Conservation (phyloP, 92 coral and sea anemone species). For the Parazoanthus swiftii region DNA sequence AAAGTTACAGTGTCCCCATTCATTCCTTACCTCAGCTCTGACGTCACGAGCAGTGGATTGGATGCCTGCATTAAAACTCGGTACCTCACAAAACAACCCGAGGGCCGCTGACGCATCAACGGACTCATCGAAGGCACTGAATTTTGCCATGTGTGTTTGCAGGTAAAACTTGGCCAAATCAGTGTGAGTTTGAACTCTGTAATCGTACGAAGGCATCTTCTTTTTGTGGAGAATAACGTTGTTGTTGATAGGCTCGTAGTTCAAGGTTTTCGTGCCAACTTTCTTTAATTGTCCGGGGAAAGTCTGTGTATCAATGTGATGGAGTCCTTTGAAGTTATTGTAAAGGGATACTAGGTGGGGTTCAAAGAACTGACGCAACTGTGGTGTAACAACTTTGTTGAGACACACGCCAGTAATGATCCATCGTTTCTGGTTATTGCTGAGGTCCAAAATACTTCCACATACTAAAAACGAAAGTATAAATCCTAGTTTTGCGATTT, state of each 20-base stretch:
- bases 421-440: conserved; percentile 64
- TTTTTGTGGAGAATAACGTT: conserved; percentile 47
- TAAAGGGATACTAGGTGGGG: conserved; percentile 59
- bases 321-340: conserved; percentile 16
- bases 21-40: conserved; percentile 26
- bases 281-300: background rate
- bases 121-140: conserved; percentile 27
- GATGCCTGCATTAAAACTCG: background rate
- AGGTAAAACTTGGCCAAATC: conserved; percentile 76
- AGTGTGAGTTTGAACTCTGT: conserved; percentile 57
- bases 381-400: conserved; percentile 63
- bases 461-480: background rate
- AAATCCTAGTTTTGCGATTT: too few species aligned
- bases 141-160: conserved; percentile 75
- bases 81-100: background rate
- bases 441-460: background rate
- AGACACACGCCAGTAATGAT: conserved; percentile 70
- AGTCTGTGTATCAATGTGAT: conserved; percentile 54
- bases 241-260: conserved; percentile 72
- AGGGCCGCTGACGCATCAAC: background rate
- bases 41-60: conserved; percentile 8
- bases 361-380: conserved; percentile 43
- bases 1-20: conserved; percentile 48
- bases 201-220: conserved; percentile 53
- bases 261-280: conserved; percentile 39